Base-by-base conservation (phyloP, 2,888 invertebrate genomes). In the Endomychus coccineus region DNA sequence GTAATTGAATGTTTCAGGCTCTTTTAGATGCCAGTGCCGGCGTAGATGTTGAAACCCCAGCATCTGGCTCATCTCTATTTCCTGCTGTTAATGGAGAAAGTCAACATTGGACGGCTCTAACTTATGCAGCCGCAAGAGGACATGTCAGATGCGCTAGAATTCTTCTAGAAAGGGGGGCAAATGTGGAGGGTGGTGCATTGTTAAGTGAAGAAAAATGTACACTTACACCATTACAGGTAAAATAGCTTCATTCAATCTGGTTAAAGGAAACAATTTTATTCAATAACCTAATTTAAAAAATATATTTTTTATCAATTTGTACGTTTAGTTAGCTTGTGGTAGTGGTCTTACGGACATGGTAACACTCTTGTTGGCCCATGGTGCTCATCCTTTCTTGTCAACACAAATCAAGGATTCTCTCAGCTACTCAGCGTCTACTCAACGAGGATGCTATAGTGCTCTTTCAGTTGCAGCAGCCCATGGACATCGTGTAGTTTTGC, bases 401-500 rank as follows among this genome's bases (percentile, higher is more conserved):
- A 90, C 90, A 0, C 76, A 85, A 51, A 77, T 84, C 40, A 83
- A 84, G 53, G 89, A 89, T 55, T 79, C 84, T 0, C 73, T 89
- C 37, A 87, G 88, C 51, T 90, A 90, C 56, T 86, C 88, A 0
- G 84, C 84, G 0, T 82, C 87, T 1, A 85, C 87, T 0, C 89
- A 89, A 56, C 75, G 86, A 38, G 89, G 90, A 2, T 88, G 87
- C 56, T 89, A 85, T 56, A 85, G 86, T 59, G 85, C 91, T 19
- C 83, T 92, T 53, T 86, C 89, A 0, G 86, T 92, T 7, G 89
- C 91, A 14, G 88, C 91, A 19, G 81, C 86, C 1, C 90, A 91
- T 61, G 92, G 91, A 0, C 86, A 90, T 34, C 73, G 89, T 32
- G 71, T 77, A 1, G 78, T 84, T 44, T 68, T 92, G 27, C 82